phyloP scores from a whole-genome alignment of 1,140 invertebrate species.

The Odontomachus brunneus region DNA sequence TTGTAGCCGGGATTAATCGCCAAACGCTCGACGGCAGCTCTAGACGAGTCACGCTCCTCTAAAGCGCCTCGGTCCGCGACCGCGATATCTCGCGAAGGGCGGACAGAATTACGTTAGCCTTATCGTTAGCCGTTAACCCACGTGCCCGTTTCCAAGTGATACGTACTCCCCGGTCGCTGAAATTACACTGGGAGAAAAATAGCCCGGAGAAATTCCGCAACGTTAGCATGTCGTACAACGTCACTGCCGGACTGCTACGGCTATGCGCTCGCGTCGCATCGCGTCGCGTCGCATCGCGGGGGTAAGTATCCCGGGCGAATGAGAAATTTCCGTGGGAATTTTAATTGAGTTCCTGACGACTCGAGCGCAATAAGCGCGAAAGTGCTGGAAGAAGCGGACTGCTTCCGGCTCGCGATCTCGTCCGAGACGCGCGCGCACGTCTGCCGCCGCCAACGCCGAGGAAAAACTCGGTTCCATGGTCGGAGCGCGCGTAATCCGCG shows the following conservation, averaged over 20 bases:
- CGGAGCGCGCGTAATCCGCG: conserved; percentile 40
- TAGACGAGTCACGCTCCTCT: conserved; percentile 30
- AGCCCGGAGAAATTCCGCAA: conserved; percentile 52
- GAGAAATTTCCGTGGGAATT: conserved; percentile 80
- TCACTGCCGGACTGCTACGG: neutral
- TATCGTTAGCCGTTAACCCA: conserved; percentile 58
- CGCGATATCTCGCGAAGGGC: conserved; percentile 63
- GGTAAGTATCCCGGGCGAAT: conserved; percentile 65
- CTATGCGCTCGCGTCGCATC: no score
- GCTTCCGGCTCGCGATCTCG: conserved; percentile 22
- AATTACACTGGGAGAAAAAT: conserved; percentile 63
- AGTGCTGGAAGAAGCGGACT: neutral
- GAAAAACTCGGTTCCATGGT: conserved; percentile 28
- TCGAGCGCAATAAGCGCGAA: conserved; percentile 71
- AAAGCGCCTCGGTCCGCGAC: conserved; percentile 36
- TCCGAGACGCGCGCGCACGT: neutral
- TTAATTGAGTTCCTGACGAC: conserved; percentile 79
- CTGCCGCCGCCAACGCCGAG: neutral
- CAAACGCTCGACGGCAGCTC: conserved; percentile 35
- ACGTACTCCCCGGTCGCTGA: conserved; percentile 21
- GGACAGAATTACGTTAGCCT: conserved; percentile 67
- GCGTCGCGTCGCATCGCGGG: conserved; percentile 4
- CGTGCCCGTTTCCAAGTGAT: conserved; percentile 49
- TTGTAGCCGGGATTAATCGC: conserved; percentile 44
- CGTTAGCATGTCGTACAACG: conserved; percentile 51